Evolutionary conservation across 2,113 vertebrate genomes (phyloP), one percentile per base, ranked within the genome.

Genomic region (Junco hyemalis): DNA sequence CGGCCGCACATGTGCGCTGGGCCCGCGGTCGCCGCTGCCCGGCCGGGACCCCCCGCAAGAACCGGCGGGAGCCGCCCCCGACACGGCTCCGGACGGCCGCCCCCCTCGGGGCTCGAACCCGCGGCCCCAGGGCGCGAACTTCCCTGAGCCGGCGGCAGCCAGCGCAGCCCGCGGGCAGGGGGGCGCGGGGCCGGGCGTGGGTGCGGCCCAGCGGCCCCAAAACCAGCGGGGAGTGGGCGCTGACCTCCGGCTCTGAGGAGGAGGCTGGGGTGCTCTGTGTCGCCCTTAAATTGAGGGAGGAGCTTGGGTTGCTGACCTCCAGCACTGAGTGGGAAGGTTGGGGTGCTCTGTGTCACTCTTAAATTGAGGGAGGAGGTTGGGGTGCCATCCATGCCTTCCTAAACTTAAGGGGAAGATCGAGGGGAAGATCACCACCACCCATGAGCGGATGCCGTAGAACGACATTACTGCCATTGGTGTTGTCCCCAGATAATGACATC

Each of bases 1-100:
- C 65, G 86, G 63, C 73, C 40, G 71, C 81, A 86, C 96, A 93
- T 95, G 97, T 90, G 95, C 94, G 87, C 47, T 66, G 45, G 44
- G 77, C 31, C n/a, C 19, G 45, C 22, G 22, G 8, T 35, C 59
- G 59, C n/a, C 42, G 57, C 57, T 8, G 40, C 8, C 21, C 25
- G 25, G 8, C 20, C 17, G 51, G 36, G 56, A 14, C 14, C 19
- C 40, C 23, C 57, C 20, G 33, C 54, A 1, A 4, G 21, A 5
- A 2, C 14, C 42, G 19, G 16, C 29, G 45, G 5, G 6, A 4
- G 23, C 1, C 40, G 14, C 10, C 19, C 19, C 14, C n/a, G 14
- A 3, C 8, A 20, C 23, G 65, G 17, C 33, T 5, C 28, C 3
- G 3, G 5, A 2, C 21, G 7, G 25, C 13, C 18, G 28, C 15